Evolutionary conservation across 2,888 invertebrate species (phyloP).

Genomic region (Parthenolecanium corni): DNA sequence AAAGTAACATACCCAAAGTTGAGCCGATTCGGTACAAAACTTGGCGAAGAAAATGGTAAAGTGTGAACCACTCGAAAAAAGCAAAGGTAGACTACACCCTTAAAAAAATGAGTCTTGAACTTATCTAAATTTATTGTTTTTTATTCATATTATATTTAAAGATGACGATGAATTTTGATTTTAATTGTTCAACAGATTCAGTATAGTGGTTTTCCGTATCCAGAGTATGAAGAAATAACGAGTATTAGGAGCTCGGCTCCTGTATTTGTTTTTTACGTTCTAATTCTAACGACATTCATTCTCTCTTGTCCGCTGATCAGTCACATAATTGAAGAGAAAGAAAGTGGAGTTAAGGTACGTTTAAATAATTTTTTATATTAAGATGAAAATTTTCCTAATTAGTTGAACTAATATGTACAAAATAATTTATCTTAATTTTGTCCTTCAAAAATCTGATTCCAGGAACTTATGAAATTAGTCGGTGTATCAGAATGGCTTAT

Average conservation of each 20-base stretch:
- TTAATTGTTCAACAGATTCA: background rate
- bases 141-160: too few relatives aligned
- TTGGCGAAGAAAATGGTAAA: too few relatives aligned
- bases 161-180: background rate
- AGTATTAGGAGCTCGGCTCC: background rate
- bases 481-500: slow-evolving; percentile 6
- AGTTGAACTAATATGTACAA: too few relatives aligned
- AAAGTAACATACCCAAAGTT: too few relatives aligned
- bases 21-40: too few relatives aligned
- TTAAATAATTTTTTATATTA: too few relatives aligned
- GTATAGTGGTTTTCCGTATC: background rate
- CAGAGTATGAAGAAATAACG: background rate
- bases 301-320: background rate
- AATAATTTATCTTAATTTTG: too few relatives aligned
- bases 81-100: too few relatives aligned
- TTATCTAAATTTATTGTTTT: too few relatives aligned
- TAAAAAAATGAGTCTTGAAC: too few relatives aligned
- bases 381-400: too few relatives aligned
- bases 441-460: background rate
- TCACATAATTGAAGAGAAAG: slow-evolving; percentile 10
- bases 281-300: background rate
- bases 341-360: slow-evolving; percentile 10
- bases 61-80: too few relatives aligned
- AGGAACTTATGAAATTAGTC: slow-evolving; percentile 11
- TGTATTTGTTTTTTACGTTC: background rate